Evolutionary conservation across 2,797 vertebrate genomes (phyloP), one percentile per base, ranked within the genome.

Genomic region (Amphiprion clarkii): DNA sequence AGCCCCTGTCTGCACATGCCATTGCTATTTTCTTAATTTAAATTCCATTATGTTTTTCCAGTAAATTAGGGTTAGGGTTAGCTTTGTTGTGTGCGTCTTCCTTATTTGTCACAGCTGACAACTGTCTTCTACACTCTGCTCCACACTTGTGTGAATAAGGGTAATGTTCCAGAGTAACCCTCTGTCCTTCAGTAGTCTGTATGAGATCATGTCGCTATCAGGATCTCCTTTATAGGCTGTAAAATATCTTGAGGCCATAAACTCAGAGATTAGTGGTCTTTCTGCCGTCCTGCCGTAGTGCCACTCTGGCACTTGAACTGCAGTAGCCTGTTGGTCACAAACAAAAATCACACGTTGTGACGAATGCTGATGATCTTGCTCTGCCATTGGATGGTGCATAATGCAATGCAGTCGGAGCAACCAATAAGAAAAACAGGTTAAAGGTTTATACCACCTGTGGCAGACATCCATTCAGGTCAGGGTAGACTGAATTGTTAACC

Each of bases 231-330:
- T 71, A 70, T 64, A 69, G 60, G 33, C 31, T 68, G 16, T 75
- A 60, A 65, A 62, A 57, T 56, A 51, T 39, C 10, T 14, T 23
- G 3, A 1, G n/a, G 54, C 40, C 53, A 74, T 87, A 79, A 78
- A 79, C 51, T 66, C 27, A 62, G 54, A 88, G 67, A 80, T 76
- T 46, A 75, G n/a, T 13, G 4, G 17, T 58, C 36, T 19, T 27
- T 25, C 31, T 4, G 21, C 19, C 25, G 16, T 23, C 12, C 40
- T 70, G 55, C 33, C 8, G 14, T 6, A 11, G 10, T 82, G 82
- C 55, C 80, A 78, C 66, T 68, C 23, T 75, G 81, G 51, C 64
- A 74, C 36, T 58, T 92, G 76, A 85, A 83, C 91, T 81, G 13
- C 31, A 91, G 80, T 91, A 79, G 88, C 84, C 84, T 59, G 33